These are phyloP conservation scores for Sebastes oblongus DNA, from an alignment of 2,797 vertebrate species.

Conservation along the genomic window DNA sequence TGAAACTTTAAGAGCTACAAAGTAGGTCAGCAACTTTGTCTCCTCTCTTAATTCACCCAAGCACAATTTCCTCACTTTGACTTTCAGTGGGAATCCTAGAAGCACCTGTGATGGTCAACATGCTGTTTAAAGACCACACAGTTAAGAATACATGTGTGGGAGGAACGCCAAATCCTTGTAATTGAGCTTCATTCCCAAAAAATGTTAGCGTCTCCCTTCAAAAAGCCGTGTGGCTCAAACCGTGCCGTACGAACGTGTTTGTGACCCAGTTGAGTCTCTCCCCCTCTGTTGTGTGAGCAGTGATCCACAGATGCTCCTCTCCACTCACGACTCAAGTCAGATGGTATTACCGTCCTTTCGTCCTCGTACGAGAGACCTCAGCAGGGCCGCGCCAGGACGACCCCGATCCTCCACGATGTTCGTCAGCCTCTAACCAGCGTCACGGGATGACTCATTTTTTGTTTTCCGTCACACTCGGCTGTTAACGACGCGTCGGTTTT, in stretches of 20 bases:
- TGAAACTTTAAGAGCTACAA: conserved; percentile 71
- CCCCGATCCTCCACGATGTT: conserved; percentile 51
- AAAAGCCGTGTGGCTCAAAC: background rate
- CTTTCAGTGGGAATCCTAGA: background rate
- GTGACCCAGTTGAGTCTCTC: conserved; percentile 72
- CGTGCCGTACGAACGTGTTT: conserved; percentile 23
- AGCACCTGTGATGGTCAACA: background rate
- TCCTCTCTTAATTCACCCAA: background rate
- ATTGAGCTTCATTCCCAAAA: background rate
- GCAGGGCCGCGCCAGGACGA: conserved; percentile 44
- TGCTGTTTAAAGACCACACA: background rate
- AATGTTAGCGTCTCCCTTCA: background rate
- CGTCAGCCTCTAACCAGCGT: conserved; percentile 46
- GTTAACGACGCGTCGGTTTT: conserved; percentile 28
- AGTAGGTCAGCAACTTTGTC: conserved; percentile 76
- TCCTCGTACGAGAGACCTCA: conserved; percentile 36
- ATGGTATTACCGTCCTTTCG: conserved; percentile 57
- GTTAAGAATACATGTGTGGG: background rate
- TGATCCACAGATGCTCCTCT: conserved; percentile 74
- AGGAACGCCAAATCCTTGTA: background rate
- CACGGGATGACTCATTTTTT: conserved; percentile 59
- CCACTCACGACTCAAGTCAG: conserved; percentile 69
- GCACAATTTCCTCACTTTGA: background rate
- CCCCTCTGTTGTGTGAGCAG: conserved; percentile 50
- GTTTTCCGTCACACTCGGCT: conserved; percentile 40